Base-by-base conservation (phyloP, 2,797 vertebrate species). In the Rallus crepitans region DNA sequence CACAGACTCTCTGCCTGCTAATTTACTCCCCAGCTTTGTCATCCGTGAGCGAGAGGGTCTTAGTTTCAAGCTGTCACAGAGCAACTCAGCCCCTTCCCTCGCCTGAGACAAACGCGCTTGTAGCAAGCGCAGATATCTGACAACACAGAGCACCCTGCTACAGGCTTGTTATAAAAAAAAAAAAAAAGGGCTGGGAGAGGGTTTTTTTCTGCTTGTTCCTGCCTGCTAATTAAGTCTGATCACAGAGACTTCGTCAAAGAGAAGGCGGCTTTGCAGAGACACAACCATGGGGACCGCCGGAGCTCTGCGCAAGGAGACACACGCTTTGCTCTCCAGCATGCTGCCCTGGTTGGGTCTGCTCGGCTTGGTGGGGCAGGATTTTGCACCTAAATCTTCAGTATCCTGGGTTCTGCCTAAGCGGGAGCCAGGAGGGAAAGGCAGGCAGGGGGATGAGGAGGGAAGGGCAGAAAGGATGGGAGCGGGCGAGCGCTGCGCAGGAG, bases 11-110 rank as follows among this genome's bases (percentile, higher is more conserved):
- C 88, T 95, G 93, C 81, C 82, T 89, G 81, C 57, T 95, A 93
- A 96, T 97, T 92, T 91, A 95, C 96, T 89, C 86, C 64, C 15
- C 5, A 53, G 80, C 92, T 93, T 88, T 95, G 65, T 77, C 91
- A 84, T 63, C 59, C 13, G 2, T 6, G 5, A 77, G 50, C 6
- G 8, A 89, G 86, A 60, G 53, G 0, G 15, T 40, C 72, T 92
- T 33, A 57, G 61, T 63, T 90, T 84, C 25, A 66, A 72, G 83
- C 88, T 68, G 72, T 15, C 1, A 1, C 1, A 4, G 80, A 77
- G n/a, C 40, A 65, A 10, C 84, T 69, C 60, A 12, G 64, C 33
- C 73, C 63, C 59, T 70, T 90, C 33, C 59, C 68, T 37, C 14
- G 21, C 78, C 55, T 18, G 59, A 85, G 84, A 92, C 55, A 90